phyloP scores from a whole-genome alignment of 2,113 vertebrate genomes.

The Melanocharis versteri region DNA sequence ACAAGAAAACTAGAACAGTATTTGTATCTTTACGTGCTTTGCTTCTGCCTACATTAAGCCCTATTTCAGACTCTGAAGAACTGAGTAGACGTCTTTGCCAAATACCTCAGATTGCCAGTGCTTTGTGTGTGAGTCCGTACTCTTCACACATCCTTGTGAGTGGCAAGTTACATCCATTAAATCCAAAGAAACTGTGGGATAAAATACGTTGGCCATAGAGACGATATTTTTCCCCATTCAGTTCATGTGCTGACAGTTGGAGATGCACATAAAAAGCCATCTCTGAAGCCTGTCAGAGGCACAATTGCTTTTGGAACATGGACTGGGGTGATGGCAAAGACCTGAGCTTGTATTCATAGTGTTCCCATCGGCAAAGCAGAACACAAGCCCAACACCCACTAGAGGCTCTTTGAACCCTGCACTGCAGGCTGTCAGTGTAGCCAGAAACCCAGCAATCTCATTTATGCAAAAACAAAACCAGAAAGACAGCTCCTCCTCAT shows the following conservation, averaged over 20 bases:
- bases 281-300: neutral
- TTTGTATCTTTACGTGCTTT: neutral
- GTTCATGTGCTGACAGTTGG: neutral
- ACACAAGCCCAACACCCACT: neutral
- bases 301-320: neutral
- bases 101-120: neutral
- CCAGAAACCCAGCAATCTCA: neutral
- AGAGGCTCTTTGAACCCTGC: neutral
- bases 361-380: neutral
- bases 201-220: neutral
- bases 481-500: slow-evolving; percentile 22
- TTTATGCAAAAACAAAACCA: slow-evolving; percentile 2
- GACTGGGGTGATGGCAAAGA: neutral
- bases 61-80: neutral
- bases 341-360: neutral
- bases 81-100: neutral
- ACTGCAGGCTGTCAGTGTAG: neutral
- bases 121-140: neutral
- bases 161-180: neutral
- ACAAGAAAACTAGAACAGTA: neutral
- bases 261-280: neutral
- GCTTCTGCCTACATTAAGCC: neutral
- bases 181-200: neutral
- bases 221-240: neutral
- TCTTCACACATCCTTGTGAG: neutral